Conservation (phyloP, 2,888 invertebrate species). For the Acrocera orbiculus region DNA sequence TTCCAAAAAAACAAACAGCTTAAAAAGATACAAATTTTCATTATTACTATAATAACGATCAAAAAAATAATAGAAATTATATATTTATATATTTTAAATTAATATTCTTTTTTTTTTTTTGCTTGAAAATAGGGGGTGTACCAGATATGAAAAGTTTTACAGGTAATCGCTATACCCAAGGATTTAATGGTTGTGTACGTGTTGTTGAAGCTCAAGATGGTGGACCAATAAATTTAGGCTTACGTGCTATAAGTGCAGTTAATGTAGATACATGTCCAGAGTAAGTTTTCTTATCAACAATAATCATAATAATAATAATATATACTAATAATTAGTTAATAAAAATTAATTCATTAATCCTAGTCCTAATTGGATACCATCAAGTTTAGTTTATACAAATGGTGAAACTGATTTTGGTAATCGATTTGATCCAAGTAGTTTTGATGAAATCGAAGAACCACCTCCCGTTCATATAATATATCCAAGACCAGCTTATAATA, state of each 20-base stretch:
- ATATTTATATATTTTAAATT: no score
- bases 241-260: slow-evolving; percentile 52
- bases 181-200: slow-evolving; percentile 72
- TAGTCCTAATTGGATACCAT: slow-evolving; percentile 44
- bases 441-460: slow-evolving; percentile 47
- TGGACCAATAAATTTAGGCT: slow-evolving; percentile 51
- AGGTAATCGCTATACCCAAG: slow-evolving; percentile 44
- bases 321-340: background rate
- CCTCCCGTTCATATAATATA: slow-evolving; percentile 53
- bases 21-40: no score
- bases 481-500: slow-evolving; percentile 36
- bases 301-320: background rate
- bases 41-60: background rate
- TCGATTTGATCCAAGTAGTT: slow-evolving; percentile 34
- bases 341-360: slow-evolving; percentile 2
- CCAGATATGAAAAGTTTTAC: slow-evolving; percentile 55
- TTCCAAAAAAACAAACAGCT: no score
- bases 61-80: background rate
- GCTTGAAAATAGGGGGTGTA: slow-evolving; percentile 47
- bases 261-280: slow-evolving; percentile 68
- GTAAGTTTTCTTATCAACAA: slow-evolving; percentile 35
- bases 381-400: slow-evolving; percentile 44
- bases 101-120: background rate
- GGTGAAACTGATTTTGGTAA: slow-evolving; percentile 20
- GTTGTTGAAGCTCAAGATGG: slow-evolving; percentile 57